Conservation (phyloP, 1,140 invertebrate genomes). For the Aphidius ervi region DNA sequence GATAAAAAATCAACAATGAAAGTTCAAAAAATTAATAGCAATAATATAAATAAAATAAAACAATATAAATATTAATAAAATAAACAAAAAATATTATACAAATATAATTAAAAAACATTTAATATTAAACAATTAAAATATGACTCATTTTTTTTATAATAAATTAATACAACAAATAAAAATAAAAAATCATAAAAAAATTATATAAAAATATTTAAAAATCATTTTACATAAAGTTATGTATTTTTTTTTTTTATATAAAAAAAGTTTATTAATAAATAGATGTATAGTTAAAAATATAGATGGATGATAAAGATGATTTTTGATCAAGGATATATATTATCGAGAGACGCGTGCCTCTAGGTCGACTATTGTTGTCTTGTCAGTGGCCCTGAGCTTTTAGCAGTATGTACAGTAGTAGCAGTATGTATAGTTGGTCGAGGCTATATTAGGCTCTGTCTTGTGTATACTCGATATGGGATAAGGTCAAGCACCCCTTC, state of each 20-base stretch:
- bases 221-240: no score
- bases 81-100: no score
- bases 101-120: no score
- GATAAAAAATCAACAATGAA: no score
- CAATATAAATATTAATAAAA: no score
- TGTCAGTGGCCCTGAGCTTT: slow-evolving; percentile 21
- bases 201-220: not conserved
- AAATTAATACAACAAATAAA: not conserved
- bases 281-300: not conserved
- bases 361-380: slow-evolving; percentile 9
- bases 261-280: slow-evolving; percentile 10
- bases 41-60: no score
- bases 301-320: no score
- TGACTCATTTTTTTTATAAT: no score
- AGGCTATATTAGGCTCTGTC: slow-evolving; percentile 12
- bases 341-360: slow-evolving; percentile 10
- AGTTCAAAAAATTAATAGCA: no score
- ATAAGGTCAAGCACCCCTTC: slow-evolving; percentile 50
- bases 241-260: not conserved
- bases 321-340: slow-evolving; percentile 17
- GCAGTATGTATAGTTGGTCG: slow-evolving; percentile 16
- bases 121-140: no score
- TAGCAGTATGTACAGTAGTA: slow-evolving; percentile 8
- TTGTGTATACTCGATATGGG: slow-evolving; percentile 30
- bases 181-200: slow-evolving; percentile 4